Evolutionary conservation across 2,113 vertebrate species (phyloP).

Genomic region (Scartelaos histophorus): DNA sequence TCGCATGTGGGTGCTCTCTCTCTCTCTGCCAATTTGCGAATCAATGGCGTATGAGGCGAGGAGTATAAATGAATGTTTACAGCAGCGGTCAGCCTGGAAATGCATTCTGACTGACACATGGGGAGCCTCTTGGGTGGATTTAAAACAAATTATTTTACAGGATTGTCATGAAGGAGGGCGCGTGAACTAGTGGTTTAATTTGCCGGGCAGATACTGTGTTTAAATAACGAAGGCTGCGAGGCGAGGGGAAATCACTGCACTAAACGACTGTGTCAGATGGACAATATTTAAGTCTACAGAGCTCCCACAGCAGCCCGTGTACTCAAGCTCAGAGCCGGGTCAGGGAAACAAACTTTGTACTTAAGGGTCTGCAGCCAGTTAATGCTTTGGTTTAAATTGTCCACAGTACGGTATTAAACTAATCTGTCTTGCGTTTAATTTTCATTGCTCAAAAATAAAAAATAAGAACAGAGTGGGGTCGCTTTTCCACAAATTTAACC

Average conservation of each 20-base stretch:
- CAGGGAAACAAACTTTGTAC: too few species aligned
- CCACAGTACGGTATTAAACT: too few species aligned
- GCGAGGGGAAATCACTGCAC: neutral
- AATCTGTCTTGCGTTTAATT: too few species aligned
- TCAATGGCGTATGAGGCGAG: conserved; percentile 49
- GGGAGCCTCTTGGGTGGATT: conserved; percentile 37
- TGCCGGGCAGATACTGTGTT: conserved; percentile 23
- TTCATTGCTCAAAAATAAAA: too few species aligned
- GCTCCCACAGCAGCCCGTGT: neutral
- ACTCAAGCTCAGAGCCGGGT: neutral
- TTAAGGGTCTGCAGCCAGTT: too few species aligned
- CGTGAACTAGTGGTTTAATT: conserved; percentile 25
- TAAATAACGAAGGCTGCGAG: neutral
- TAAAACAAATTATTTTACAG: conserved; percentile 42
- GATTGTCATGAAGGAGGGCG: conserved; percentile 26
- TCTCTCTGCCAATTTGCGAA: conserved; percentile 50
- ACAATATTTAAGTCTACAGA: conserved; percentile 1
- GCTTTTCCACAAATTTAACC: too few species aligned
- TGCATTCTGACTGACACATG: conserved; percentile 35
- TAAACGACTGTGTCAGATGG: conserved; percentile 1
- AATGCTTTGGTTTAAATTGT: too few species aligned
- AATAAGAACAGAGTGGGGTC: too few species aligned
- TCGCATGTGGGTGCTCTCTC: conserved; percentile 28
- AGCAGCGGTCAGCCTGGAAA: conserved; percentile 52
- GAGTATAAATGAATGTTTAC: conserved; percentile 49